Base-by-base conservation (phyloP, 2,888 invertebrate species). In the Troides oblongomaculatus region DNA sequence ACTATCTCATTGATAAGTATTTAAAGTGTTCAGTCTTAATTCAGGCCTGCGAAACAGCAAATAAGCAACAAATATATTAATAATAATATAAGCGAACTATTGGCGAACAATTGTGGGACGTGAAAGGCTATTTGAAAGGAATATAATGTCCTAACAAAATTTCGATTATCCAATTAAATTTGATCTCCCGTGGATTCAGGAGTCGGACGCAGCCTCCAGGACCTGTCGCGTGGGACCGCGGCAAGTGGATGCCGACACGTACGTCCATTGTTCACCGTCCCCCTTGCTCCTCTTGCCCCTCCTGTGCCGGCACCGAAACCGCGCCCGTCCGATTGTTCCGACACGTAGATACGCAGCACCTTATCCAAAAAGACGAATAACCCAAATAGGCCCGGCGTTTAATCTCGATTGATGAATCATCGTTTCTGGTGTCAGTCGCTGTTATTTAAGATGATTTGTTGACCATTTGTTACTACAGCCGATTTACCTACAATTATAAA, bases 241-340 rank as follows among this genome's bases (percentile, higher is more conserved):
- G 87, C 92, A 91, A 92, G 92, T 92, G 92, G 86, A 92, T 92
- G 88, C 92, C 92, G 81, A 86, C 92, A 92, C 92, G 92, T 92
- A 83, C 87, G 73, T 70, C 88, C 79, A 90, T 91, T 92, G 92
- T 92, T 90, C 75, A 73, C 74, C 70, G 70, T 77, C 74, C 75
- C 74, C 71, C 70, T 69, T 72, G 71, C 30, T 30, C 30, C 30
- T 30, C 30, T 69, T 66, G 25, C 72, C 74, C 70, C 70, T 74
- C 71, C 4, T 74, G 77, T 71, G 25, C 69, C 71, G 76, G 73
- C 73, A 36, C 70, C 70, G 68, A 69, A 70, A 63, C 68, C 68
- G 23, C 66, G 64, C 68, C 72, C 73, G 50, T 62, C 72, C 72
- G 68, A 71, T 72, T 73, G 78, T 77, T 76, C 74, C 74, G 70